These are phyloP conservation scores for Emmelina monodactyla DNA, from an alignment of 2,888 invertebrate genomes.

Conservation along the genomic window DNA sequence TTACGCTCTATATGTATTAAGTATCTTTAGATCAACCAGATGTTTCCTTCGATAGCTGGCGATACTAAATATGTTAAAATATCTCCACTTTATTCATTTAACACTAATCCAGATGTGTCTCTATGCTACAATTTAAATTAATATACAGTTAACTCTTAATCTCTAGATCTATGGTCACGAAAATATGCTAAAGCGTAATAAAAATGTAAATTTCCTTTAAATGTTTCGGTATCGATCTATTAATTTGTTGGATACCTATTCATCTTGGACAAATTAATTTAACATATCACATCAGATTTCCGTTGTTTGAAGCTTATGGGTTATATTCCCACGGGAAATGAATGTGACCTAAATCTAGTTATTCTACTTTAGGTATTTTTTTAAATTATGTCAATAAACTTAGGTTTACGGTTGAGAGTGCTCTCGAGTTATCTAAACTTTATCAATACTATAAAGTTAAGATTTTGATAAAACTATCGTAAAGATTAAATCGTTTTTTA, in stretches of 20 bases:
- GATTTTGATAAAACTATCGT: too few relatives aligned
- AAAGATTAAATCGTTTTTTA: too few relatives aligned
- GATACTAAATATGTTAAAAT: background rate
- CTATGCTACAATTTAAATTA: background rate
- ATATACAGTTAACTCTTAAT: conserved; percentile 4
- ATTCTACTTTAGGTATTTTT: too few relatives aligned
- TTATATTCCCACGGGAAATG: background rate
- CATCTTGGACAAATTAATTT: conserved; percentile 3
- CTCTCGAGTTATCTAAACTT: too few relatives aligned
- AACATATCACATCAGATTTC: background rate
- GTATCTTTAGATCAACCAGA: background rate
- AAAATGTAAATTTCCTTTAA: conserved; percentile 40
- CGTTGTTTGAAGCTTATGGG: background rate
- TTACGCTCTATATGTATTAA: too few relatives aligned
- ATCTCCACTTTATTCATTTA: too few relatives aligned
- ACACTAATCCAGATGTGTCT: background rate
- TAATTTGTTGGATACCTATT: conserved; percentile 10
- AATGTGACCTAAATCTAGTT: background rate
- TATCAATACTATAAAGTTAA: too few relatives aligned
- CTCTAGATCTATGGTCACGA: conserved; percentile 20
- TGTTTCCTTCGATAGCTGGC: too few relatives aligned
- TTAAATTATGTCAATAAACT: too few relatives aligned
- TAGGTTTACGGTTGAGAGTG: too few relatives aligned
- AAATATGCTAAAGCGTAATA: conserved; percentile 32
- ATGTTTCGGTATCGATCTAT: conserved; percentile 19